A percentile compares a stretch with the other conserved stretches of the same genome.
Conservation (phyloP, 2,888 invertebrate genomes). For the Pseudolycoriella hygida region DNA sequence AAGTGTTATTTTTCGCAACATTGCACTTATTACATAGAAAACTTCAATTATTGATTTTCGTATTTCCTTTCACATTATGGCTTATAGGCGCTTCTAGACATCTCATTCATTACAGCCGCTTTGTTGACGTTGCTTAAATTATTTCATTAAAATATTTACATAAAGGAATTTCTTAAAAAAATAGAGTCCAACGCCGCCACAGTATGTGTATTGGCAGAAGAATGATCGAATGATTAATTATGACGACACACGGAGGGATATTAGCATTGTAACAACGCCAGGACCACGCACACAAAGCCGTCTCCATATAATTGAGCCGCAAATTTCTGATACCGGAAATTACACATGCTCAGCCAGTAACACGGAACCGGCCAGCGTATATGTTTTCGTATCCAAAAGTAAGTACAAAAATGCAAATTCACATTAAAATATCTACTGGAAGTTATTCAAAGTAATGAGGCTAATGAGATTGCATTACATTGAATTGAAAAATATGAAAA, state of each 20-base stretch:
- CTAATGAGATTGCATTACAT: too few species aligned
- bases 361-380: conserved; percentile 75
- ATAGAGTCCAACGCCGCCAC: conserved; percentile 81
- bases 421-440: too few species aligned
- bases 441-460: too few species aligned
- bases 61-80: too few species aligned
- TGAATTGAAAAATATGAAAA: too few species aligned
- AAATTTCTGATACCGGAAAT: conserved; percentile 75
- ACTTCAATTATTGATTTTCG: too few species aligned
- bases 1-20: conserved; percentile 7
- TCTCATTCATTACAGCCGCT: too few species aligned
- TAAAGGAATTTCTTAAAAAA: too few species aligned
- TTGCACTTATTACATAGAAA: conserved; percentile 1
- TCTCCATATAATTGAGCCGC: conserved; percentile 66
- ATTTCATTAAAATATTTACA: too few species aligned
- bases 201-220: conserved; percentile 92
- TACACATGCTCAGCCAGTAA: conserved; percentile 80
- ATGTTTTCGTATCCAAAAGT: conserved; percentile 84
- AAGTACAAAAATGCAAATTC: conserved; percentile 21
- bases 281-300: conserved; percentile 73
- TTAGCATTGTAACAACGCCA: conserved; percentile 66
- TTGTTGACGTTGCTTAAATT: too few species aligned
- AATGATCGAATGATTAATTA: conserved; percentile 89
- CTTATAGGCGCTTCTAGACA: too few species aligned
- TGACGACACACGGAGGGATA: conserved; percentile 65